Evolutionary conservation across 1,140 invertebrate species (phyloP), one percentile per base, ranked within the genome.

Genomic region (Drosophila melanica): DNA sequence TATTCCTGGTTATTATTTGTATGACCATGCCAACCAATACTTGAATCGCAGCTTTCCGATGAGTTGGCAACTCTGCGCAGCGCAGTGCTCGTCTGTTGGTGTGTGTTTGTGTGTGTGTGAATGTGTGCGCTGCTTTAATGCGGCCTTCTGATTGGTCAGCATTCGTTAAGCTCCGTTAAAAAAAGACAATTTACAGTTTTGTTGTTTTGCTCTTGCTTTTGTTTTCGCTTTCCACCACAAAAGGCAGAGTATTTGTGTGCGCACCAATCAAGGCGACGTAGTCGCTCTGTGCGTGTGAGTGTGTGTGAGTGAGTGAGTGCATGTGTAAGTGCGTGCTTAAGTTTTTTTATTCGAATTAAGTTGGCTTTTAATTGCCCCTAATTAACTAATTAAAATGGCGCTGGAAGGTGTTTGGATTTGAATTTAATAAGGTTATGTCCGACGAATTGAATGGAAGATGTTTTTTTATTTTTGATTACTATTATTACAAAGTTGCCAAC

Each of bases 181-280:
- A 87, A 77, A 64, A 79, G 79, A 62, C 79, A 89, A 84, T 89
- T 87, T 87, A 89, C 73, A 73, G 71, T 67, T 81, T 59, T 47
- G 18, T 48, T 58, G 48, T 48, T 68, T 82, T 60, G 72, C 63
- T 35, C 37, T 41, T 41, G 39, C 6, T 50, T 75, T 87, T 79
- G 60, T 77, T 74, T 75, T 79, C 59, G 50, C 51, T 86, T 72
- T 81, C 35, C 58, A 63, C 35, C 70, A 64, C 69, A 79, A 79
- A 75, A 74, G 75, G 47, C 70, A 71, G 67, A 27, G 48, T 70
- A 84, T 16, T 58, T 66, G 23, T 33, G 41, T 45, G 62, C 42
- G 64, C 53, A 64, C 81, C 81, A 85, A 85, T 85, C 33, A 44
- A 33, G 64, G 35, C 58, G 53, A 47, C 68, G 54, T 44, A 75